Evolutionary conservation across 2,113 vertebrate genomes (phyloP).

Genomic region (Willisornis vidua): DNA sequence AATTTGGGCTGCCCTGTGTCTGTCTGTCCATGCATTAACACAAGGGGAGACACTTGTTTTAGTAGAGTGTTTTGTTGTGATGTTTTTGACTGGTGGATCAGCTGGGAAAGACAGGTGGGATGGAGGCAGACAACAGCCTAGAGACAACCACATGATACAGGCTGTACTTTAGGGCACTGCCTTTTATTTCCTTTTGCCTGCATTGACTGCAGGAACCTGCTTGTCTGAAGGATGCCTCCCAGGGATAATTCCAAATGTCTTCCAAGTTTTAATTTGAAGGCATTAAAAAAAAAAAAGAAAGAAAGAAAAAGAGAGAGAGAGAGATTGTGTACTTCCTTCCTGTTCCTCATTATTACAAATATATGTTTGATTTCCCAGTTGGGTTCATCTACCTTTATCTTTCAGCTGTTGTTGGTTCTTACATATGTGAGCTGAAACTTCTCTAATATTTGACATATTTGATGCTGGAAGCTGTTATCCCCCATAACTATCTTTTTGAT

Average conservation of each 20-base stretch:
- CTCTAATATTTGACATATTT: not conserved
- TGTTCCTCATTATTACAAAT: not conserved
- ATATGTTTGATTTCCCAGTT: conserved; percentile 12
- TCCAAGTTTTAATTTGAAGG: not conserved
- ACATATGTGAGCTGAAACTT: not conserved
- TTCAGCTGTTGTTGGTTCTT: not conserved
- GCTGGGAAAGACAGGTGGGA: not conserved
- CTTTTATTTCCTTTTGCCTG: not conserved
- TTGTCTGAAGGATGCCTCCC: not conserved
- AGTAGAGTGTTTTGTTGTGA: not conserved
- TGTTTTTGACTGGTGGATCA: not conserved
- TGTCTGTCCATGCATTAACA: not conserved
- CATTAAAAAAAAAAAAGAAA: not conserved
- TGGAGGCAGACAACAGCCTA: not conserved
- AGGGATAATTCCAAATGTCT: not conserved
- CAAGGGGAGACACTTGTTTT: not conserved
- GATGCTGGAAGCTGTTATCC: conserved; percentile 13
- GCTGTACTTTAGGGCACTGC: not conserved
- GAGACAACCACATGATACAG: not conserved
- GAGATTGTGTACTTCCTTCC: fast-evolving
- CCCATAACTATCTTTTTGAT: conserved; percentile 12
- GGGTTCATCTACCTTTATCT: not conserved
- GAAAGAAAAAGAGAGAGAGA: not conserved
- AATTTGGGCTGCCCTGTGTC: not conserved
- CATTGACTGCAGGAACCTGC: not conserved